A percentile compares a stretch with the other conserved stretches of the same genome.
Evolutionary conservation across 2,113 vertebrate genomes (phyloP).

Genomic region (Lynx canadensis): DNA sequence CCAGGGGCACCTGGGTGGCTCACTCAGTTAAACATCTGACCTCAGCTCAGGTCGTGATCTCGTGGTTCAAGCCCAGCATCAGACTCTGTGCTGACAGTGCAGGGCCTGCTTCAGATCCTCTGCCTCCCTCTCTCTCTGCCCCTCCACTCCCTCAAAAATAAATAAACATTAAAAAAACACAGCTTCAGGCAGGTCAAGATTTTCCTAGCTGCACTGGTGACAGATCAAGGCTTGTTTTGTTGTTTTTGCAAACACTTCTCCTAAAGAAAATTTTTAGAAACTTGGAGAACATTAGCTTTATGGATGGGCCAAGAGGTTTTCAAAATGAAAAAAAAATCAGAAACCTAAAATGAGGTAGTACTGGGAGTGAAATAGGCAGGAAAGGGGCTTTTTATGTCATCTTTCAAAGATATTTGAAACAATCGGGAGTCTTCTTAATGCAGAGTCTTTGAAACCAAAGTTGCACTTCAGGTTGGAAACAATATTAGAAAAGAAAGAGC

Average conservation of each 20-base stretch:
- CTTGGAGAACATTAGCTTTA: not conserved
- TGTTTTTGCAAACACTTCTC: not conserved
- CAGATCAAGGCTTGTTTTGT: not conserved
- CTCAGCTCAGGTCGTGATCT: no score
- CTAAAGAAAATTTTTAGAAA: not conserved
- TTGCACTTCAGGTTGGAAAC: not conserved
- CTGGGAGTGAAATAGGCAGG: not conserved
- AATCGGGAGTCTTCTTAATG: not conserved
- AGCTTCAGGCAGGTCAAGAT: not conserved
- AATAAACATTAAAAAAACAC: not conserved
- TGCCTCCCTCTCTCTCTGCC: no score
- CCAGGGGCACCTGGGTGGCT: not conserved
- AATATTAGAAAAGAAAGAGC: slow-evolving; percentile 8
- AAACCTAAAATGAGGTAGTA: not conserved
- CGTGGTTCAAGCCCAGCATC: no score
- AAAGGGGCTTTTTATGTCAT: slow-evolving; percentile 3
- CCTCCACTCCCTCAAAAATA: no score
- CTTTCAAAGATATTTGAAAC: slow-evolving; percentile 41
- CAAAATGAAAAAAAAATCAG: not conserved
- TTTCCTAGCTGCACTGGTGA: not conserved
- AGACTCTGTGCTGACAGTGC: no score
- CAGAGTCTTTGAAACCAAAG: slow-evolving; percentile 49
- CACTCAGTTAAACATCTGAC: no score
- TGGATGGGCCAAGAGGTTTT: slow-evolving; percentile 20
- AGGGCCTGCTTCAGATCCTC: no score